Evolutionary conservation across 2,797 vertebrate genomes (phyloP).

Genomic region (Argyrosomus regius): DNA sequence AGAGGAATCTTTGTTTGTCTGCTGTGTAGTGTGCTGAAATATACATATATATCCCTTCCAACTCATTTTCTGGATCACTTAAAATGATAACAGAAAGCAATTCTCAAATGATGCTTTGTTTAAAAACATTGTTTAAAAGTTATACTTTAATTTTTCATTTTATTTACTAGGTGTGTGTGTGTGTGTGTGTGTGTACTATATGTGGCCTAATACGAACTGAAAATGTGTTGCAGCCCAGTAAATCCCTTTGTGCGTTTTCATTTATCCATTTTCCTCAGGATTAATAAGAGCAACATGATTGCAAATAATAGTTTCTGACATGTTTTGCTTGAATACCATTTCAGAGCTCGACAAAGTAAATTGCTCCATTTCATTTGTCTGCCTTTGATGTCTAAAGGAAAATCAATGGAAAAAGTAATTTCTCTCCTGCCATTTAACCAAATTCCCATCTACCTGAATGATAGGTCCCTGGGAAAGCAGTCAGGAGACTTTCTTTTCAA

Average conservation of each 20-base stretch:
- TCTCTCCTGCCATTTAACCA: conserved; percentile 88
- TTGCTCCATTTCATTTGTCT: conserved; percentile 92
- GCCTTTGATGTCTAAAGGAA: conserved; percentile 91
- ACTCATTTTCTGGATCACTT: conserved; percentile 31
- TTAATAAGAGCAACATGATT: conserved; percentile 88
- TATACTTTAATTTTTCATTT: conserved; percentile 24
- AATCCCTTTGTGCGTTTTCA: conserved; percentile 79
- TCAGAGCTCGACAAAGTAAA: conserved; percentile 86
- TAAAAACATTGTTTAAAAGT: conserved; percentile 61
- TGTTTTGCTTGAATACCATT: conserved; percentile 86
- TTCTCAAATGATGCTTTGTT: conserved; percentile 38
- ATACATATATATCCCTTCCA: conserved; percentile 8
- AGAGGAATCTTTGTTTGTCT: not conserved
- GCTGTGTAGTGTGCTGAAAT: conserved; percentile 3
- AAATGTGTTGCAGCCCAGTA: conserved; percentile 69
- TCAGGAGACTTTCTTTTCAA: conserved; percentile 92
- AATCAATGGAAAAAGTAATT: conserved; percentile 97
- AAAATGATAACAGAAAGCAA: conserved; percentile 27
- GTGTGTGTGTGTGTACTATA: conserved; percentile 61
- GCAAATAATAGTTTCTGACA: conserved; percentile 92
- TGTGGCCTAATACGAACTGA: conserved; percentile 71
- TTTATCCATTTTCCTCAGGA: conserved; percentile 78
- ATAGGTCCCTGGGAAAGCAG: conserved; percentile 89
- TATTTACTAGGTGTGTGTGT: conserved; percentile 25
- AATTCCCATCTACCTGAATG: conserved; percentile 89